Conservation (phyloP, 2,888 invertebrate species). For the Nephrocerus scutellatus region DNA sequence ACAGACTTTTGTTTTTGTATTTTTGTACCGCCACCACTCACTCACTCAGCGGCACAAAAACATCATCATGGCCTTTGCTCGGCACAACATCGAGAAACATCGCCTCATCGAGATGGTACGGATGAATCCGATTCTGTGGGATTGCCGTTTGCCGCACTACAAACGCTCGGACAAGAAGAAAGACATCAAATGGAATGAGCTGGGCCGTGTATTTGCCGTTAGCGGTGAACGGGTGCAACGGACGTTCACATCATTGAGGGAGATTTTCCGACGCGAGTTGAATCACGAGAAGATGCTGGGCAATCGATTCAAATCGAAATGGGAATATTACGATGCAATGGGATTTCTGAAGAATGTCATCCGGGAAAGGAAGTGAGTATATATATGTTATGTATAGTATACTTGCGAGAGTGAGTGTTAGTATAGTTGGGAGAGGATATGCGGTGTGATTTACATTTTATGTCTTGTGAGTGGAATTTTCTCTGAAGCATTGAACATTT, state of each 20-base stretch:
- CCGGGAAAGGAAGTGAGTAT: conserved; percentile 41
- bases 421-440: too few relatives aligned
- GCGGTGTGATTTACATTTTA: too few relatives aligned
- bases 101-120: conserved; percentile 45
- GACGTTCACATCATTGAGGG: conserved; percentile 41
- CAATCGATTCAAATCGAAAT: conserved; percentile 40
- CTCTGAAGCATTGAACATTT: too few relatives aligned
- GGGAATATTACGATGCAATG: conserved; percentile 44
- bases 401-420: too few relatives aligned
- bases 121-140: conserved; percentile 42
- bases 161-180: conserved; percentile 44
- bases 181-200: conserved; percentile 43
- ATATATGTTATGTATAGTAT: too few relatives aligned
- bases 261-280: conserved; percentile 41
- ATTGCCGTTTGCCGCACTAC: conserved; percentile 43
- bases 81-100: conserved; percentile 44
- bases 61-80: conserved; percentile 44
- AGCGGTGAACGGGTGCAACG: conserved; percentile 43
- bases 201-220: conserved; percentile 40
- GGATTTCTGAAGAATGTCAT: conserved; percentile 43
- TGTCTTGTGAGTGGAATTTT: too few relatives aligned
- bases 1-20: conserved; percentile 5
- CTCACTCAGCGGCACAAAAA: too few relatives aligned
- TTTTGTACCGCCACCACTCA: conserved; percentile 18
- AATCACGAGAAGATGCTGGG: conserved; percentile 44